Evolutionary conservation across 1,140 invertebrate species (phyloP).

Genomic region (Drosophila miranda): DNA sequence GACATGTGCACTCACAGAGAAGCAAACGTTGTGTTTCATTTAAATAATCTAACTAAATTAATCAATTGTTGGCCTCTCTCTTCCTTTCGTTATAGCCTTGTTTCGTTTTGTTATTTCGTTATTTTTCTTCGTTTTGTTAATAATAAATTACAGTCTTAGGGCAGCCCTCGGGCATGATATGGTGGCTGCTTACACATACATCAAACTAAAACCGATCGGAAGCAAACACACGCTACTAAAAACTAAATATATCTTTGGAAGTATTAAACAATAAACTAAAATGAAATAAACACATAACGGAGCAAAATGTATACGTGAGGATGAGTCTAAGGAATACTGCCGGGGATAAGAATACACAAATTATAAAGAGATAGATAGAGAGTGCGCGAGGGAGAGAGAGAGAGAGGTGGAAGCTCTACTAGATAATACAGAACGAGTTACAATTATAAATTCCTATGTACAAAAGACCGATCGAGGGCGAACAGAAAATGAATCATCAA

Average conservation of each 20-base stretch:
- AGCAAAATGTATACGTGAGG: conserved; percentile 20
- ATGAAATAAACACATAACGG: conserved; percentile 50
- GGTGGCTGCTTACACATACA: conserved; percentile 45
- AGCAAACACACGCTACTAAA: conserved; percentile 58
- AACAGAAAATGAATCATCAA: conserved; percentile 32
- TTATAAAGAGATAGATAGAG: conserved; percentile 15
- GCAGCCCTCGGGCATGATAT: conserved; percentile 15
- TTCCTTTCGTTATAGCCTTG: conserved; percentile 17
- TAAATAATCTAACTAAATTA: conserved; percentile 47
- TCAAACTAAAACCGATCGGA: conserved; percentile 40
- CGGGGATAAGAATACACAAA: background rate
- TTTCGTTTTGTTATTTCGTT: conserved; percentile 2
- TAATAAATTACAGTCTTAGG: conserved; percentile 77
- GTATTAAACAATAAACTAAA: conserved; percentile 76
- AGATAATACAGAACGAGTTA: conserved; percentile 31
- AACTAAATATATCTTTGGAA: conserved; percentile 79
- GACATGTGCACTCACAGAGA: conserved; percentile 33
- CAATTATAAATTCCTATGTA: conserved; percentile 53
- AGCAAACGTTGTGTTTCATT: conserved; percentile 29
- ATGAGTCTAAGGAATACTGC: conserved; percentile 26
- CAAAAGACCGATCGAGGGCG: conserved; percentile 49
- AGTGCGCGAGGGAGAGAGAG: conserved; percentile 6
- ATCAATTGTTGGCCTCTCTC: conserved; percentile 16
- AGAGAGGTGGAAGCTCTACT: conserved; percentile 31
- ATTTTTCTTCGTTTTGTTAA: conserved; percentile 43